These are phyloP conservation scores for Ceyx erithaca DNA, from an alignment of 2,797 vertebrate species.

Conservation along the genomic window DNA sequence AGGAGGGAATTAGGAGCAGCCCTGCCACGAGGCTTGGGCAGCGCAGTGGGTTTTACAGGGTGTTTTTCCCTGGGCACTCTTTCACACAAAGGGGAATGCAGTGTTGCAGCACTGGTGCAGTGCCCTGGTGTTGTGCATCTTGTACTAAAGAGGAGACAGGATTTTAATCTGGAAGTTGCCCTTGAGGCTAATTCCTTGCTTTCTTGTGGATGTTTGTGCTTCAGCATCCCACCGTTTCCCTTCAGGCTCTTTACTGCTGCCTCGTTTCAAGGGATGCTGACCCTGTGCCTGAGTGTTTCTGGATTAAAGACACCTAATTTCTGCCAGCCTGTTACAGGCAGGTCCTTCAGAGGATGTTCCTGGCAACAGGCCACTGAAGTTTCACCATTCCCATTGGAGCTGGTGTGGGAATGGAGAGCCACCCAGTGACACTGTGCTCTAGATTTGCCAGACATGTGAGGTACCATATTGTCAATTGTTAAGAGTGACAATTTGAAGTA, in stretches of 20 bases:
- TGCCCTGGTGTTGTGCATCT: not conserved
- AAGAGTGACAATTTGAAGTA: not conserved
- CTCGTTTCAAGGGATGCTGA: fast-evolving
- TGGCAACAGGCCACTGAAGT: not conserved
- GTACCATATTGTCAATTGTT: not conserved
- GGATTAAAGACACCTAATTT: not conserved
- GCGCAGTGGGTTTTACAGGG: not conserved
- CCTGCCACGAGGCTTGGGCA: not conserved
- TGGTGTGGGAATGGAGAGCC: fast-evolving
- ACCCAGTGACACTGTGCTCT: not conserved
- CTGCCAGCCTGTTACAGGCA: not conserved
- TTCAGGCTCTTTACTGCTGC: not conserved
- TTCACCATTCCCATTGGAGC: fast-evolving
- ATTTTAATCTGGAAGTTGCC: not conserved
- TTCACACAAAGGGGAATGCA: fast-evolving
- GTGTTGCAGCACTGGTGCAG: not conserved
- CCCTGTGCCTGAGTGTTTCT: not conserved
- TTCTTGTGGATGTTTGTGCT: not conserved
- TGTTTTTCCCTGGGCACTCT: not conserved
- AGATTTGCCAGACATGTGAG: not conserved
- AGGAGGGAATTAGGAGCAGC: not conserved
- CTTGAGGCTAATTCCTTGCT: not conserved
- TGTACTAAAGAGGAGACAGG: not conserved
- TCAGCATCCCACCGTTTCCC: not conserved
- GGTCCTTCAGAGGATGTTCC: not conserved